These are phyloP conservation scores for Hymenochirus boettgeri DNA, from an alignment of 2,113 vertebrate species.

Conservation along the genomic window DNA sequence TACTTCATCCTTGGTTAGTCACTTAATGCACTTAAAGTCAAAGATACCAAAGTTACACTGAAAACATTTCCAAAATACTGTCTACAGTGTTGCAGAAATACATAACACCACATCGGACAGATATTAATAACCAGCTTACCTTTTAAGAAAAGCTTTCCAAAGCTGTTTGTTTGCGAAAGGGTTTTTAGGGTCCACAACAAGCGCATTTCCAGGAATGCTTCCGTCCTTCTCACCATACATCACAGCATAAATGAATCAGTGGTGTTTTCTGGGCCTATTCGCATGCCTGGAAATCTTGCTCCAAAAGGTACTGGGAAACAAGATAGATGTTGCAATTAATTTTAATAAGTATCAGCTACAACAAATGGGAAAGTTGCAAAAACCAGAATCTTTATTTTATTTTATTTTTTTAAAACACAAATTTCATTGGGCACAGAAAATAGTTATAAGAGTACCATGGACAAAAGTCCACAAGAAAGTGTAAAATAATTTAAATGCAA, in stretches of 20 bases:
- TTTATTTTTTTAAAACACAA: too few relatives aligned
- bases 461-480: too few relatives aligned
- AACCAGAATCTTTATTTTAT: neutral
- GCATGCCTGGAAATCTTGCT: conserved; percentile 95
- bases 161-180: conserved; percentile 88
- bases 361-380: neutral
- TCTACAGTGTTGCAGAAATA: too few relatives aligned
- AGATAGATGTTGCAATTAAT: neutral
- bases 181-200: conserved; percentile 93
- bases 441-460: too few relatives aligned
- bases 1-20: too few relatives aligned
- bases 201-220: conserved; percentile 84
- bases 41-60: too few relatives aligned
- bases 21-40: too few relatives aligned
- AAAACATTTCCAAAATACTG: too few relatives aligned
- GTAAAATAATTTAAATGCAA: too few relatives aligned
- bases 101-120: too few relatives aligned
- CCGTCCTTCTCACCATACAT: conserved; percentile 92
- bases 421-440: too few relatives aligned
- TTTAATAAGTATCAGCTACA: neutral
- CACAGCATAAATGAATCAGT: conserved; percentile 93
- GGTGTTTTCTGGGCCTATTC: conserved; percentile 93
- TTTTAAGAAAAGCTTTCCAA: conserved; percentile 95
- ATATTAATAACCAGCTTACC: too few relatives aligned
- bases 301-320: conserved; percentile 76